Percentiles rank a stretch among this genome's conserved stretches.
Conservation (phyloP, 92 coral and sea anemone species). For the Pocillopora grandis region DNA sequence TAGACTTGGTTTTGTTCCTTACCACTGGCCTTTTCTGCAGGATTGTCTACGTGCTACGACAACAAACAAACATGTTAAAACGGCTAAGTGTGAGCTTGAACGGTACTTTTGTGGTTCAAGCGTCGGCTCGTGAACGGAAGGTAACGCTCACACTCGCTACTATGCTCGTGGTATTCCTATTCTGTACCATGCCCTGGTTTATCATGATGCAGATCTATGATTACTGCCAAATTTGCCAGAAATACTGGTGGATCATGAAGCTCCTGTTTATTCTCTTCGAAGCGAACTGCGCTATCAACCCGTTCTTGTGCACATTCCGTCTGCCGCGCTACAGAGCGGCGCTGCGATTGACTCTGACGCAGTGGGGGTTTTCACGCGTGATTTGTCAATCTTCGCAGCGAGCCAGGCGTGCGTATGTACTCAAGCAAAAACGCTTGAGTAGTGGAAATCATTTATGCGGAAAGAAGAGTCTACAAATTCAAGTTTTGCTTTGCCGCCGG, state of each 20-base stretch:
- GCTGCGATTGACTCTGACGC: conserved; percentile 16
- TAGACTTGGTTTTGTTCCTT: conserved; percentile 57
- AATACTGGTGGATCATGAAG: conserved; percentile 57
- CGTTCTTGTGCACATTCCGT: conserved; percentile 73
- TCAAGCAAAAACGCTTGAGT: neutral
- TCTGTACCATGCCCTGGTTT: conserved; percentile 75
- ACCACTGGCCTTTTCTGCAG: conserved; percentile 49
- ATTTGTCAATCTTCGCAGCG: neutral
- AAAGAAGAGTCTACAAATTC: neutral
- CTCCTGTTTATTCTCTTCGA: conserved; percentile 62
- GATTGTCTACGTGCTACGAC: conserved; percentile 49
- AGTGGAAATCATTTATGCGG: neutral
- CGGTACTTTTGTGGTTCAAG: conserved; percentile 15
- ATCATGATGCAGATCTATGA: conserved; percentile 73
- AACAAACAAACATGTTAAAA: conserved; percentile 51
- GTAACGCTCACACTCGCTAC: conserved; percentile 57
- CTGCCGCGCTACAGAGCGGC: conserved; percentile 65
- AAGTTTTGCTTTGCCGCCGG: neutral
- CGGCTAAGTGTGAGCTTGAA: conserved; percentile 32
- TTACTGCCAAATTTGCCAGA: conserved; percentile 50
- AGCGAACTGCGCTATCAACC: conserved; percentile 76
- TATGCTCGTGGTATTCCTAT: conserved; percentile 57
- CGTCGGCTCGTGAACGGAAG: conserved; percentile 58
- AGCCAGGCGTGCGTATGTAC: neutral
- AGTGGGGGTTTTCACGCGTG: neutral